These are phyloP conservation scores for Pseudomyrmex flavicornis DNA, from an alignment of 1,140 invertebrate species.

Conservation along the genomic window DNA sequence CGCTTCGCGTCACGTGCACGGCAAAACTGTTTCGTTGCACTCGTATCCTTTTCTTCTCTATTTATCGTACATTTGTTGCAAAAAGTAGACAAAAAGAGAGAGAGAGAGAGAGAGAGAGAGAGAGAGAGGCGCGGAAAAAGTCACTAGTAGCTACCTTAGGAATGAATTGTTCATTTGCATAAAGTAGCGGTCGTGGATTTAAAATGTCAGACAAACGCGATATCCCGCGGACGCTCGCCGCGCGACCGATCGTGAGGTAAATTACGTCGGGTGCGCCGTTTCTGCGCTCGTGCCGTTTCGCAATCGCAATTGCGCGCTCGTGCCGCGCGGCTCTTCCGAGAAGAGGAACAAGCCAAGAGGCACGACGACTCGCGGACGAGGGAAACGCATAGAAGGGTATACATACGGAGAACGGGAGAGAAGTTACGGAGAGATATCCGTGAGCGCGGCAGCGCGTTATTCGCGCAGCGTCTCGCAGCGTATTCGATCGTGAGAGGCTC, in stretches of 20 bases:
- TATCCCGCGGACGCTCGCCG: background rate
- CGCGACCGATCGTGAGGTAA: slow-evolving; percentile 39
- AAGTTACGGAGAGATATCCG: slow-evolving; percentile 57
- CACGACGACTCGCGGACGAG: slow-evolving; percentile 15
- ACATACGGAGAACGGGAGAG: slow-evolving; percentile 38
- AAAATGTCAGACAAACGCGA: slow-evolving; percentile 27
- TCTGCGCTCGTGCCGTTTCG: slow-evolving; percentile 53
- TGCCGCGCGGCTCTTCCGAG: slow-evolving; percentile 33
- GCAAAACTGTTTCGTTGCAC: background rate
- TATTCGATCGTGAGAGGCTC: slow-evolving; percentile 62
- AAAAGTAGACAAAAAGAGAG: slow-evolving; percentile 7
- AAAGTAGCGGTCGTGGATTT: background rate
- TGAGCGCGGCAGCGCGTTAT: slow-evolving; percentile 62
- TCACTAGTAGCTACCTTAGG: background rate
- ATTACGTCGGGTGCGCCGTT: slow-evolving; percentile 54
- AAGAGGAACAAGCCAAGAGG: slow-evolving; percentile 34
- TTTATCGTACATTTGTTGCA: background rate
- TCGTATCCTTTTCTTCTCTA: background rate
- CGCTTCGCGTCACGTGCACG: background rate
- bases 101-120: background rate
- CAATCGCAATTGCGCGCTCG: slow-evolving; percentile 46
- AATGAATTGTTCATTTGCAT: background rate
- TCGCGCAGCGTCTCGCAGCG: slow-evolving; percentile 52
- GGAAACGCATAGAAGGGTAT: slow-evolving; percentile 3
- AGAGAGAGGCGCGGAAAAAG: background rate